These are phyloP conservation scores for Oncorhynchus nerka DNA, from an alignment of 2,113 vertebrate species.

Conservation along the genomic window DNA sequence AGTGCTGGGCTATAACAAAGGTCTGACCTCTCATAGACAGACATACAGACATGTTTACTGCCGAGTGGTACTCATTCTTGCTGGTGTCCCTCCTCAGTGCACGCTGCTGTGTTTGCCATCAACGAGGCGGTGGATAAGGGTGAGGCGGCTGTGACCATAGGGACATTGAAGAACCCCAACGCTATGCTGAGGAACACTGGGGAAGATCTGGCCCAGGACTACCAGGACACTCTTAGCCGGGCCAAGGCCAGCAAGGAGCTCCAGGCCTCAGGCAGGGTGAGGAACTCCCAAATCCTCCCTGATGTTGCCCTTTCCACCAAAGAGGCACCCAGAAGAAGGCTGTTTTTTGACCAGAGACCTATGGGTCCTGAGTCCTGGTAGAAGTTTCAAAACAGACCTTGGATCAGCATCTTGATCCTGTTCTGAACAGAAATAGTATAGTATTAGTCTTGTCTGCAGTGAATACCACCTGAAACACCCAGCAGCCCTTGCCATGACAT, in stretches of 20 bases:
- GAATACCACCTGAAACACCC: neutral
- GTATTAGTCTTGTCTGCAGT: neutral
- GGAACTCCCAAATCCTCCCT: neutral
- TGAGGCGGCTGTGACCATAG: conserved; percentile 80
- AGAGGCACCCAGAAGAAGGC: too few species aligned
- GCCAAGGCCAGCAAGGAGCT: conserved; percentile 84
- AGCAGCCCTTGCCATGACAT: too few species aligned
- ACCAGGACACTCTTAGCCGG: conserved; percentile 85
- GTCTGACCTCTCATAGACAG: too few species aligned
- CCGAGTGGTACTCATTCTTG: too few species aligned
- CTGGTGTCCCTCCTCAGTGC: conserved; percentile 74
- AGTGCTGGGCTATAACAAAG: too few species aligned
- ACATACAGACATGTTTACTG: too few species aligned
- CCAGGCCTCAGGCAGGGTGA: conserved; percentile 83
- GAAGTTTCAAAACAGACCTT: too few species aligned
- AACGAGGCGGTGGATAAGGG: conserved; percentile 91
- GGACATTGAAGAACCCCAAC: conserved; percentile 87
- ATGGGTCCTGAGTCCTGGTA: too few species aligned
- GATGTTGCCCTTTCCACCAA: too few species aligned
- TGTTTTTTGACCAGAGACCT: too few species aligned
- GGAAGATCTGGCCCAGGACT: conserved; percentile 79
- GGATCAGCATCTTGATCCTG: too few species aligned
- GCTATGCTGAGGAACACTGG: conserved; percentile 83
- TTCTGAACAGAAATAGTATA: neutral
- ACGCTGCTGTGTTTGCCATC: conserved; percentile 95